Percentiles rank a stretch among this genome's conserved stretches.
These are phyloP conservation scores for Brachyrhaphis roseni DNA, from an alignment of 2,797 vertebrate genomes.

Conservation along the genomic window DNA sequence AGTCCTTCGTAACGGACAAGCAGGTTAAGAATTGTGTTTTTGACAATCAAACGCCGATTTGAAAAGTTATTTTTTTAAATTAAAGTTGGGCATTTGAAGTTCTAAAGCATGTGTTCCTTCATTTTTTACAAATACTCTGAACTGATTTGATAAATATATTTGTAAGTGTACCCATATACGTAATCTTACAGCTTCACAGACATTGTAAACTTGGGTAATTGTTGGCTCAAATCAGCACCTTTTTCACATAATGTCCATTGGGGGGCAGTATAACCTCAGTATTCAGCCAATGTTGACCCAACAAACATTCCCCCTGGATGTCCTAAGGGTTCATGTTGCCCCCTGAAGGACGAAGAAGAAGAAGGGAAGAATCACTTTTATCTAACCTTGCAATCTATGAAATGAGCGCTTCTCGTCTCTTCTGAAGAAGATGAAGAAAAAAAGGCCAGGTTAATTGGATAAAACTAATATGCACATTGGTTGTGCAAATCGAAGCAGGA, in stretches of 20 bases:
- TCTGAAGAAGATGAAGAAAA: neutral
- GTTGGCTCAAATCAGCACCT: neutral
- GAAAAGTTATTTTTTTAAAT: neutral
- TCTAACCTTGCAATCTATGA: slow-evolving; percentile 4
- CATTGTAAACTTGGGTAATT: neutral
- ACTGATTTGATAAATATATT: neutral
- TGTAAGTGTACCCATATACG: neutral
- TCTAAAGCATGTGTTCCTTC: neutral
- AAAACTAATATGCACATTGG: neutral
- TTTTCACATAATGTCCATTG: slow-evolving; percentile 79
- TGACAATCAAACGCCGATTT: neutral
- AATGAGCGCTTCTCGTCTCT: slow-evolving; percentile 1
- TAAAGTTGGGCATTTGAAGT: neutral
- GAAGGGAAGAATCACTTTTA: slow-evolving; percentile 15
- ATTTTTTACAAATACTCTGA: neutral
- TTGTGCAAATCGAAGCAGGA: neutral
- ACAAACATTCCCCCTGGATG: slow-evolving; percentile 38
- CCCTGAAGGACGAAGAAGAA: slow-evolving; percentile 31
- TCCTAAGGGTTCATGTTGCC: slow-evolving; percentile 22
- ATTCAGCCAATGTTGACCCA: slow-evolving; percentile 60
- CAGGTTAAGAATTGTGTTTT: neutral
- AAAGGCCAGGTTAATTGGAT: neutral
- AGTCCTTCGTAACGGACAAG: neutral
- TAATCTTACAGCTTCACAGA: neutral
- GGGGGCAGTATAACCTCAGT: slow-evolving; percentile 91